A percentile compares a stretch with the other conserved stretches of the same genome.
Conservation (phyloP, 2,113 vertebrate genomes). For the Pachyramphus minor region DNA sequence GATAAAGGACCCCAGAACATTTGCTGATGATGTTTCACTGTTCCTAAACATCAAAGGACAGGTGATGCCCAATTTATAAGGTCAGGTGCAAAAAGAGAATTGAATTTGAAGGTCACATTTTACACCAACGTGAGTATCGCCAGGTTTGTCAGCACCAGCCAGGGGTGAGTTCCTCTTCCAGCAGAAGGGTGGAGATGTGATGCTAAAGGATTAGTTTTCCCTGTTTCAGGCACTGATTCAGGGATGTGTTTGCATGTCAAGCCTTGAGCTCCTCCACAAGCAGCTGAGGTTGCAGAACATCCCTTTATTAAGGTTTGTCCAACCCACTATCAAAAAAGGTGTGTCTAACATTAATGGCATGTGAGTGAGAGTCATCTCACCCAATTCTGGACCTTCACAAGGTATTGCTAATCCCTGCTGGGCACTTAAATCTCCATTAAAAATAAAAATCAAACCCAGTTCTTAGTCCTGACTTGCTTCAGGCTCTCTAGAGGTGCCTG, state of each 20-base stretch:
- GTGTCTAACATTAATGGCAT: fast-evolving
- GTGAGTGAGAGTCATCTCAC: background rate
- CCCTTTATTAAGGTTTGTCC: background rate
- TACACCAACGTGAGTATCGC: fast-evolving
- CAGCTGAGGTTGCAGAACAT: background rate
- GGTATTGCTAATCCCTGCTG: background rate
- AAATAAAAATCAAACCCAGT: background rate
- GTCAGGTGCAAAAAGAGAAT: background rate
- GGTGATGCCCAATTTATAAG: background rate
- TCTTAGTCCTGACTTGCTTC: background rate
- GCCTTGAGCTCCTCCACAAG: background rate
- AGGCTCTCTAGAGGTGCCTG: background rate
- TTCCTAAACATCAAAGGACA: background rate
- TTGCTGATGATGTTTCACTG: background rate
- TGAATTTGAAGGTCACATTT: background rate
- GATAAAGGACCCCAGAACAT: background rate
- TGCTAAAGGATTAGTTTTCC: background rate
- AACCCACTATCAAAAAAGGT: background rate
- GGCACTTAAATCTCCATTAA: background rate
- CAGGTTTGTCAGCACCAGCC: background rate
- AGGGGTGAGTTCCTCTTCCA: background rate
- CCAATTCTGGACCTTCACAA: background rate
- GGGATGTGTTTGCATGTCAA: background rate
- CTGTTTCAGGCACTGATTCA: background rate
- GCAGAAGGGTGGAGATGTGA: background rate